A percentile compares a stretch with the other conserved stretches of the same genome.
Evolutionary conservation across 2,113 vertebrate species (phyloP).

Genomic region (Labeo catla): DNA sequence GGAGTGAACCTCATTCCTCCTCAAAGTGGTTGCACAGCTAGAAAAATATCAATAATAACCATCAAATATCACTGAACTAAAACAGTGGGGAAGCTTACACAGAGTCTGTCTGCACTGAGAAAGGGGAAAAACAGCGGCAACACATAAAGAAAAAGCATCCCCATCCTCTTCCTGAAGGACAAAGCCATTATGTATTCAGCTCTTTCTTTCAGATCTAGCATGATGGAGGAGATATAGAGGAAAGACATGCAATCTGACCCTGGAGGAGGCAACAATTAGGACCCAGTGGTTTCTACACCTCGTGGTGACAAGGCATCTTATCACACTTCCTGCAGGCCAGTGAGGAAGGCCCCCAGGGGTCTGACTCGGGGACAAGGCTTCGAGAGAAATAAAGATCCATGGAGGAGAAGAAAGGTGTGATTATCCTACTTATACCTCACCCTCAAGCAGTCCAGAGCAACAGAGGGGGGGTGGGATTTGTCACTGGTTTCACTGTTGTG

Average conservation of each 20-base stretch:
- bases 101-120: neutral
- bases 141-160: neutral
- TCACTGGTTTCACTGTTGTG: slow-evolving; percentile 2
- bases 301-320: slow-evolving; percentile 56
- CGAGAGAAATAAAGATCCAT: slow-evolving; percentile 24
- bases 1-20: neutral
- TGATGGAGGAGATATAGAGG: slow-evolving; percentile 43
- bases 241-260: slow-evolving; percentile 49
- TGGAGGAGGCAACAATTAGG: slow-evolving; percentile 48
- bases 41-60: slow-evolving; percentile 11
- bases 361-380: slow-evolving; percentile 16
- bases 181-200: slow-evolving; percentile 54
- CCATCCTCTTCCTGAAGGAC: slow-evolving; percentile 49
- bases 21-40: neutral
- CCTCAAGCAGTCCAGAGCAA: slow-evolving; percentile 39
- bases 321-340: slow-evolving; percentile 58
- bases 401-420: slow-evolving; percentile 44
- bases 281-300: slow-evolving; percentile 47
- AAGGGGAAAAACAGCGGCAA: neutral
- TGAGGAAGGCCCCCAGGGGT: slow-evolving; percentile 47
- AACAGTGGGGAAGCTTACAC: slow-evolving; percentile 20
- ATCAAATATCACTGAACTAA: neutral
- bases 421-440: slow-evolving; percentile 52
- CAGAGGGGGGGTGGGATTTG: slow-evolving; percentile 18
- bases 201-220: slow-evolving; percentile 21